Percentiles rank a stretch among this genome's conserved stretches.
Conservation (phyloP, 2,797 vertebrate species). For the Loris lydekkerianus region DNA sequence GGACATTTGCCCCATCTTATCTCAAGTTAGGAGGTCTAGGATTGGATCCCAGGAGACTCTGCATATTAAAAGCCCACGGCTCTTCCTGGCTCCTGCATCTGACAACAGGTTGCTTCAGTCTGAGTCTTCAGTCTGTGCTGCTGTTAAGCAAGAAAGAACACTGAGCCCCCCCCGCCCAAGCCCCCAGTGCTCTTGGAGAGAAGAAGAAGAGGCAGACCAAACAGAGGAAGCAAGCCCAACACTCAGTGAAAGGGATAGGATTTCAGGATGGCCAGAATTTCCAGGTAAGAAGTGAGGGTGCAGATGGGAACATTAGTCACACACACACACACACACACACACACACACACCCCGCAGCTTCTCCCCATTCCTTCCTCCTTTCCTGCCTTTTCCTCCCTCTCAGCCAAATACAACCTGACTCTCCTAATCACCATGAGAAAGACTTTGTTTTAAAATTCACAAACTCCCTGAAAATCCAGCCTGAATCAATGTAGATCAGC, state of each 20-base stretch:
- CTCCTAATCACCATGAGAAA: too few species aligned
- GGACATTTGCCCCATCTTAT: background rate
- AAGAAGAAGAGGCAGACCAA: background rate
- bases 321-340: background rate
- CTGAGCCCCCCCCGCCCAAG: background rate
- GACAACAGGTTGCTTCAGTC: background rate
- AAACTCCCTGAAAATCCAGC: too few species aligned
- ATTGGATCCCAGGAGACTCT: constrained; percentile 17
- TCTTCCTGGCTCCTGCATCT: background rate
- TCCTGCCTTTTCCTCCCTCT: background rate
- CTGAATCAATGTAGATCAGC: too few species aligned
- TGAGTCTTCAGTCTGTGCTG: background rate
- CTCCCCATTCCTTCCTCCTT: background rate
- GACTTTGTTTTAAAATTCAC: too few species aligned
- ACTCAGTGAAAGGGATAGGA: background rate
- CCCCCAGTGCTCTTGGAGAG: background rate
- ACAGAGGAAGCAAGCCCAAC: background rate
- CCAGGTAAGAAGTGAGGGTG: constrained; percentile 49
- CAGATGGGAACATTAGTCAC: background rate
- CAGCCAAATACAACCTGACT: too few species aligned
- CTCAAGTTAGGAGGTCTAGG: constrained; percentile 56
- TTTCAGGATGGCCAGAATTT: background rate
- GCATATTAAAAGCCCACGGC: background rate
- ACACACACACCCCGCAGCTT: background rate
- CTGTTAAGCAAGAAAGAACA: background rate